Conservation (phyloP, 1,140 invertebrate species). For the Euborellia annulipes region DNA sequence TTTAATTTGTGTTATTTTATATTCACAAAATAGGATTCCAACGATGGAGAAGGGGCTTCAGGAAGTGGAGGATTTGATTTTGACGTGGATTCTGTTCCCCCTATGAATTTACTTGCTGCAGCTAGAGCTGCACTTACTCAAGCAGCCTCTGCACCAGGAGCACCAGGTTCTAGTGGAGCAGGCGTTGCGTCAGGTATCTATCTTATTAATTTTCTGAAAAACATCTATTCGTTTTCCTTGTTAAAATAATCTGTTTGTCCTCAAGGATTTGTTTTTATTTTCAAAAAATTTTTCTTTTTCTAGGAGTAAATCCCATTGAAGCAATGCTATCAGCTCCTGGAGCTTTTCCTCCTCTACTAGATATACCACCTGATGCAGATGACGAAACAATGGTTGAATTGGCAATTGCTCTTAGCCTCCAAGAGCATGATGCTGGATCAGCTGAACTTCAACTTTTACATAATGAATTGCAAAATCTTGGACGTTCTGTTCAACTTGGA, state of each 20-base stretch:
- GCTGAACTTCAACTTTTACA: no score
- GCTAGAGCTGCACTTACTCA: slow-evolving; percentile 18
- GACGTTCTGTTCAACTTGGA: background rate
- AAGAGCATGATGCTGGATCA: slow-evolving; percentile 32
- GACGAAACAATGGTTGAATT: slow-evolving; percentile 94
- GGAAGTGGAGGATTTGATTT: no score
- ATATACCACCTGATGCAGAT: slow-evolving; percentile 79
- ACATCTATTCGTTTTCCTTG: background rate
- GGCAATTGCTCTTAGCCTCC: slow-evolving; percentile 84
- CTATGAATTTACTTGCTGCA: slow-evolving; percentile 22
- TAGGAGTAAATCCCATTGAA: slow-evolving; percentile 41
- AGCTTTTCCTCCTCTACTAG: slow-evolving; percentile 55
- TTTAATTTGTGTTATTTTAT: no score
- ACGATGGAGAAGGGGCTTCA: no score
- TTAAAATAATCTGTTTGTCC: no score
- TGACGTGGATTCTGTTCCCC: slow-evolving; percentile 37
- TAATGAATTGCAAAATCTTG: no score
- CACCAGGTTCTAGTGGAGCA: no score
- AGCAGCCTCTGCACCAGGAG: slow-evolving; percentile 16
- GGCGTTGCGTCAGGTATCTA: no score
- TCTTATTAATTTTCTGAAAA: slow-evolving; percentile 1
- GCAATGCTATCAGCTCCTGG: slow-evolving; percentile 41
- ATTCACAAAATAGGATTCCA: no score
- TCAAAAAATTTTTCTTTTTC: slow-evolving; percentile 2
- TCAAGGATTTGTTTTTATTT: no score